A percentile compares a stretch with the other conserved stretches of the same genome.
Evolutionary conservation across 2,113 vertebrate genomes (phyloP).

Genomic region (Oplegnathus fasciatus): DNA sequence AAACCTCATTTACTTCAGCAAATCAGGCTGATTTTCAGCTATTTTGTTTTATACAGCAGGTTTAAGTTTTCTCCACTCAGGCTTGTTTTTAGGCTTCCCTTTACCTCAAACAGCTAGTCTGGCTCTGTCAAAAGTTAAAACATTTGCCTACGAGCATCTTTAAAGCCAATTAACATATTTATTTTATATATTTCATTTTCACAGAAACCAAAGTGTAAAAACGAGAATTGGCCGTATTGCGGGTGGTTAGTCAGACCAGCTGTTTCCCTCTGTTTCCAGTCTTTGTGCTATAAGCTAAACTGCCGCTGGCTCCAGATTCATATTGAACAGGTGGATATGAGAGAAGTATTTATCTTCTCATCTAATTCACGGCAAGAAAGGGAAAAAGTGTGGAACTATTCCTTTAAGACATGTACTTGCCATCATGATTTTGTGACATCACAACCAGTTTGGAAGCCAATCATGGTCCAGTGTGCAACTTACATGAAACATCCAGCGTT

Average conservation of each 20-base stretch:
- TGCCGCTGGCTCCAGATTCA: neutral
- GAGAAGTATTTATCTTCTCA: neutral
- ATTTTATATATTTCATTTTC: too few species aligned
- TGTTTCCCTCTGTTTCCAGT: neutral
- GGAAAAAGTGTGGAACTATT: neutral
- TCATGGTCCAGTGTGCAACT: neutral
- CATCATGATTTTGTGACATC: neutral
- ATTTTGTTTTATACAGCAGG: neutral
- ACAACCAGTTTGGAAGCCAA: neutral
- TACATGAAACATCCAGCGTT: neutral
- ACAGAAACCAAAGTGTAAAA: too few species aligned
- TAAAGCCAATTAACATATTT: neutral
- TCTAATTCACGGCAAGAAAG: neutral
- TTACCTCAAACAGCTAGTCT: neutral
- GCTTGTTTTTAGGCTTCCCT: neutral
- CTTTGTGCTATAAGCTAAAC: neutral
- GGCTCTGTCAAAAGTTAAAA: neutral
- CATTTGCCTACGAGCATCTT: neutral
- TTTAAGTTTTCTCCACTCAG: neutral
- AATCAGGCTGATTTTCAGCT: neutral
- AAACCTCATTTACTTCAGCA: neutral
- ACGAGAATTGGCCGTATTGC: too few species aligned
- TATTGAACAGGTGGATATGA: neutral
- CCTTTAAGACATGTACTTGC: neutral
- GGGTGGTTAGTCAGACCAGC: neutral